Evolutionary conservation across 2,797 vertebrate species (phyloP), one percentile per base, ranked within the genome.

Genomic region (Epinephelus malabaricus): DNA sequence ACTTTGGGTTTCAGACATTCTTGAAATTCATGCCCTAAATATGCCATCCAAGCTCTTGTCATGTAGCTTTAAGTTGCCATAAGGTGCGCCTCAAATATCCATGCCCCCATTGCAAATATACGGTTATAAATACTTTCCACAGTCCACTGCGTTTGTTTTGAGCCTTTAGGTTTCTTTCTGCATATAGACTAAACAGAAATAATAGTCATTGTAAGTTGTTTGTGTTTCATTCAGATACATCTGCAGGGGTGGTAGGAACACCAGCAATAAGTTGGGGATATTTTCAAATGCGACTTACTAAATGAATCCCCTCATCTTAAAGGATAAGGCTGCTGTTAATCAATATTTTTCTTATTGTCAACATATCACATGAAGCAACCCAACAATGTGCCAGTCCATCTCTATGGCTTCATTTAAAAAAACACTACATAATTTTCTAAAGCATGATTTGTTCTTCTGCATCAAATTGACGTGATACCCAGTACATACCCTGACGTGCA

Each of bases 1-100:
- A 94, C 85, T 80, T 51, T 85, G 46, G 62, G 64, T 77, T 60
- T 64, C 45, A 83, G 53, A 63, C 64, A 73, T 82, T 46, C 55
- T 77, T 78, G 79, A 15, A 69, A 73, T 75, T 64, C 61, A 72
- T 83, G 66, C 38, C 76, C 77, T 40, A 69, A 25, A 81, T 77
- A 23, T 79, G 62, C 40, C 75, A 78, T 85, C 65, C 59, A 81
- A 40, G 19, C 34, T 61, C 54, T 69, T 76, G 58, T 66, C 59
- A 38, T 71, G 46, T 62, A 49, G n/a, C 40, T 58, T 43, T 74
- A 45, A 56, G 45, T n/a, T 63, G 13, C 27, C 40, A 51, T 64
- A 11, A 13, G 65, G 68, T 21, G 15, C 34, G 47, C 50, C 15
- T n/a, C 25, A 18, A 65, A 18, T 49, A 27, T 30, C 18, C 27